Conservation (phyloP, 2,888 invertebrate species). For the Amphimallon solstitiale region DNA sequence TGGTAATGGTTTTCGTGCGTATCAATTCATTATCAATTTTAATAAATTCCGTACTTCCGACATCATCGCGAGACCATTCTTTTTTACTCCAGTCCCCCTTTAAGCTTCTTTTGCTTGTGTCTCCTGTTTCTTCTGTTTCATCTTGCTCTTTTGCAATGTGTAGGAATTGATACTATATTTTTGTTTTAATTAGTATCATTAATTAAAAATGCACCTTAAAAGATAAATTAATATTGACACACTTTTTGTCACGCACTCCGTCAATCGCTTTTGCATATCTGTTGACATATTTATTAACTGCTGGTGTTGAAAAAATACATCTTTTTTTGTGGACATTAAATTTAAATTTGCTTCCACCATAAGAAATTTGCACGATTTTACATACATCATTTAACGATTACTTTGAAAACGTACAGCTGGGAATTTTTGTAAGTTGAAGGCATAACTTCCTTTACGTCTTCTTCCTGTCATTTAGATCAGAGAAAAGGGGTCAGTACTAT, state of each 20-base stretch:
- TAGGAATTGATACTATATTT: not conserved
- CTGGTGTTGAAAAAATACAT: not conserved
- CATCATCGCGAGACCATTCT: not conserved
- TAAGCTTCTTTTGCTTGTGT: not conserved
- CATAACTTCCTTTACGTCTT: too few relatives aligned
- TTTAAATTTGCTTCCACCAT: too few relatives aligned
- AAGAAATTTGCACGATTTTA: too few relatives aligned
- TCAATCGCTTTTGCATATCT: not conserved
- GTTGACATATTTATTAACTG: conserved; percentile 14
- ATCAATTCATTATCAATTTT: conserved; percentile 36
- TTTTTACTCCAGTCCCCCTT: not conserved
- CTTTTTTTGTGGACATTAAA: too few relatives aligned
- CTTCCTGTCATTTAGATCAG: too few relatives aligned
- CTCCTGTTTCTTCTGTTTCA: not conserved
- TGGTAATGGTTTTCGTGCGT: conserved; percentile 34
- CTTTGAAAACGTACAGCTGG: too few relatives aligned
- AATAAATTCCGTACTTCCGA: conserved; percentile 36
- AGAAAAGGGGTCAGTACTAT: too few relatives aligned
- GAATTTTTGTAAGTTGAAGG: too few relatives aligned
- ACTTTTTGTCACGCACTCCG: conserved; percentile 34
- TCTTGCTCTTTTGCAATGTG: not conserved
- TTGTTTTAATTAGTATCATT: conserved; percentile 27
- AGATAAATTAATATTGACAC: conserved; percentile 36
- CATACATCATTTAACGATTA: too few relatives aligned
- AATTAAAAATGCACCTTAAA: conserved; percentile 31